Evolutionary conservation across 2,797 vertebrate genomes (phyloP).

Genomic region (Enteromius trimaculatus): DNA sequence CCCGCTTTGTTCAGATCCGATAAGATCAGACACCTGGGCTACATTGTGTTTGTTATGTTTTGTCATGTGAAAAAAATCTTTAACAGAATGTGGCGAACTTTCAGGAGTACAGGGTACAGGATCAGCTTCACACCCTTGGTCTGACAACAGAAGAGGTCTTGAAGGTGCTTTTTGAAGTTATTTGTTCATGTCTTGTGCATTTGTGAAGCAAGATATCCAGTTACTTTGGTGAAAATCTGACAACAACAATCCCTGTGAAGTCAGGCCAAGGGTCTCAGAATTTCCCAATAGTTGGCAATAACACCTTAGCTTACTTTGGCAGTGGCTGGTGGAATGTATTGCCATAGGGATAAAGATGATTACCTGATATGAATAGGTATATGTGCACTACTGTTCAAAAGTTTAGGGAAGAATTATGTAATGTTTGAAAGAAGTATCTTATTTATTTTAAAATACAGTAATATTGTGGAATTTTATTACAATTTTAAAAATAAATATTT

Average conservation of each 20-base stretch:
- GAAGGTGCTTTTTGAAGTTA: slow-evolving; percentile 23
- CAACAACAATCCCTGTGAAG: slow-evolving; percentile 58
- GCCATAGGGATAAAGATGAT: slow-evolving; percentile 50
- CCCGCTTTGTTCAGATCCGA: not conserved
- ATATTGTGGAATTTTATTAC: not conserved
- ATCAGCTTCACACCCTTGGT: slow-evolving; percentile 30
- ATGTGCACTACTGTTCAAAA: slow-evolving; percentile 9
- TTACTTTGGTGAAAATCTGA: slow-evolving; percentile 51
- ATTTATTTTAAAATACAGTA: not conserved
- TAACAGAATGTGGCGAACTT: slow-evolving; percentile 32
- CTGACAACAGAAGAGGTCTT: slow-evolving; percentile 12
- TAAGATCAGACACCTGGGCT: slow-evolving; percentile 15
- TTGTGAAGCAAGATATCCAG: slow-evolving; percentile 50
- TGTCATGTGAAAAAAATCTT: slow-evolving; percentile 31
- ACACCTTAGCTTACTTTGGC: slow-evolving; percentile 57
- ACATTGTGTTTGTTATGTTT: slow-evolving; percentile 11
- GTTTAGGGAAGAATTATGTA: not conserved
- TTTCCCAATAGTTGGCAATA: slow-evolving; percentile 58
- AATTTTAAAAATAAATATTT: not conserved
- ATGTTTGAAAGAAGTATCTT: not conserved
- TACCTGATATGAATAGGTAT: slow-evolving; percentile 26
- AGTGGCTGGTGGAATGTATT: slow-evolving; percentile 45
- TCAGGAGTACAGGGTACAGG: not conserved
- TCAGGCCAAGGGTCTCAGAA: slow-evolving; percentile 53
- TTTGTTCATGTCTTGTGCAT: slow-evolving; percentile 44